Percentiles rank a stretch among this genome's conserved stretches.
Conservation (phyloP, 2,113 vertebrate genomes). For the Vicugna pacos region DNA sequence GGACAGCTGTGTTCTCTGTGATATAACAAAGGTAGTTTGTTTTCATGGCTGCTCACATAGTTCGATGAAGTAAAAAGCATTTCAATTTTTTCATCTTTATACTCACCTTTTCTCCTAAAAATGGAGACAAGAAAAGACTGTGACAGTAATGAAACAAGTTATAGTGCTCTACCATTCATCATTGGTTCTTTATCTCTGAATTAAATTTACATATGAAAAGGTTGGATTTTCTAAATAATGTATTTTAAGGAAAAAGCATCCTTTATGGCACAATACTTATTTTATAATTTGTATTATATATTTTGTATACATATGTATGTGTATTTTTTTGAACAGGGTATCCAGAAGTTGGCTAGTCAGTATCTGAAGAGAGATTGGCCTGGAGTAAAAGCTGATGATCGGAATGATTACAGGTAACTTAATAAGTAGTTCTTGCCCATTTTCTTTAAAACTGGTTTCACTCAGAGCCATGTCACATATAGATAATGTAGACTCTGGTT, state of each 20-base stretch:
- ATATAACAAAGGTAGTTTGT: not conserved
- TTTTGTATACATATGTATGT: not conserved
- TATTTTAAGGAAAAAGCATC: slow-evolving; percentile 64
- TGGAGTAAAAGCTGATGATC: slow-evolving; percentile 94
- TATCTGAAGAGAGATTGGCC: slow-evolving; percentile 99
- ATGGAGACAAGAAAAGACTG: not conserved
- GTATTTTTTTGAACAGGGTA: slow-evolving; percentile 89
- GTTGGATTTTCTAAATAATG: slow-evolving; percentile 12
- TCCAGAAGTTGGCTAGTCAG: slow-evolving; percentile 98
- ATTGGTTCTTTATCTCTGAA: slow-evolving; percentile 35
- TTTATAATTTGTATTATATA: slow-evolving; percentile 17
- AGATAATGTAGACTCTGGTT: slow-evolving; percentile 45
- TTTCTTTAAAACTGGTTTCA: slow-evolving; percentile 43
- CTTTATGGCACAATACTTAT: slow-evolving; percentile 42
- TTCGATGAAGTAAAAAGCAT: slow-evolving; percentile 43
- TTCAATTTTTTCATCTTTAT: slow-evolving; percentile 24
- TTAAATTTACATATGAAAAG: slow-evolving; percentile 51
- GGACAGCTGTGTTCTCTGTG: not conserved
- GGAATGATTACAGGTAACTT: slow-evolving; percentile 96
- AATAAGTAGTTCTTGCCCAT: slow-evolving; percentile 16
- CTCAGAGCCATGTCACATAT: not conserved
- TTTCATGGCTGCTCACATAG: not conserved
- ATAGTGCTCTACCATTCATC: not conserved
- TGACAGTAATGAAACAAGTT: slow-evolving; percentile 41
- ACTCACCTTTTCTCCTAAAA: slow-evolving; percentile 1